A percentile compares a stretch with the other conserved stretches of the same genome.
Conservation (phyloP, 2,888 invertebrate genomes). For the Dolichopus griseipennis region DNA sequence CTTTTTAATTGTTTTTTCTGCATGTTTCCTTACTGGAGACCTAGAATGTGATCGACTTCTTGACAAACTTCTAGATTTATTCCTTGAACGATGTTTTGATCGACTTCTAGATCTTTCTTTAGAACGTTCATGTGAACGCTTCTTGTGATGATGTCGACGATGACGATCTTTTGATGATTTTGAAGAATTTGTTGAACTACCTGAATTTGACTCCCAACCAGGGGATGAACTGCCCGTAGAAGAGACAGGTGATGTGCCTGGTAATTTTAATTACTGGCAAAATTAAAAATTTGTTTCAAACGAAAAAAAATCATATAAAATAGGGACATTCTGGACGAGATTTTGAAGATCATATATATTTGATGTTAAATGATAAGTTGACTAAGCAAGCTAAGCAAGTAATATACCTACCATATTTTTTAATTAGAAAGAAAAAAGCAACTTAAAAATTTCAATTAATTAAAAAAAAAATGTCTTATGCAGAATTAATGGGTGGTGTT, state of each 20-base stretch:
- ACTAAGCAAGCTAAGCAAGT: too few relatives aligned
- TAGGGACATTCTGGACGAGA: not conserved
- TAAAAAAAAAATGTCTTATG: too few relatives aligned
- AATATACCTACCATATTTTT: too few relatives aligned
- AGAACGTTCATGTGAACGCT: not conserved
- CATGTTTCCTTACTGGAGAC: constrained; percentile 21
- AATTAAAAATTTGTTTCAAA: constrained; percentile 25
- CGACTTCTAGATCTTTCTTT: not conserved
- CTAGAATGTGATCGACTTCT: constrained; percentile 22
- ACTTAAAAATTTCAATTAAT: too few relatives aligned
- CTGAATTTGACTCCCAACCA: not conserved
- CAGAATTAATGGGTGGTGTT: too few relatives aligned
- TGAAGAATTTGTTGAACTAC: constrained; percentile 12
- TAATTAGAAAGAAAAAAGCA: too few relatives aligned
- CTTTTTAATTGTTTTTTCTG: not conserved
- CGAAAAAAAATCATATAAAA: constrained; percentile 13
- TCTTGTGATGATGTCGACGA: constrained; percentile 7
- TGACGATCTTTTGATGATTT: not conserved
- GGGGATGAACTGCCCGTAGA: constrained; percentile 17
- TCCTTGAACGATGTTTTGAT: constrained; percentile 20
- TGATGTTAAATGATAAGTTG: too few relatives aligned
- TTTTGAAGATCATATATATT: too few relatives aligned
- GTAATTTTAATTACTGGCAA: constrained; percentile 25
- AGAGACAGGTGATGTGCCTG: constrained; percentile 19
- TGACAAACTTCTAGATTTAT: not conserved